A percentile compares a stretch with the other conserved stretches of the same genome.
Conservation (phyloP, 2,888 invertebrate species). For the Crepidodera aurea region DNA sequence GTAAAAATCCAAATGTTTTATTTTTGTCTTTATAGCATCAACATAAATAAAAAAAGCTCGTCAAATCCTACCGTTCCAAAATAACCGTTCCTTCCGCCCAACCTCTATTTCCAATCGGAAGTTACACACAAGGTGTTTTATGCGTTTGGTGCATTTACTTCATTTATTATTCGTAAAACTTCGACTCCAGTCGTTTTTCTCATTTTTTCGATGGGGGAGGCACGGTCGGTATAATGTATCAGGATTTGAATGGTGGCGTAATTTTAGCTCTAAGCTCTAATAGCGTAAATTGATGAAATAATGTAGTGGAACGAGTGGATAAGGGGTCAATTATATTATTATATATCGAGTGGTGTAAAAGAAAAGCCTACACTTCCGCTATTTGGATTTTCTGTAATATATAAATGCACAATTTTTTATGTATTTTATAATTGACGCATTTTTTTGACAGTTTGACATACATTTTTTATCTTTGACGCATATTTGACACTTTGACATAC, state of each 20-base stretch:
- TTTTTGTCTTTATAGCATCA: too few species aligned
- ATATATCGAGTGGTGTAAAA: too few species aligned
- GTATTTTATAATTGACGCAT: too few species aligned
- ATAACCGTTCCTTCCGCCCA: slow-evolving; percentile 1
- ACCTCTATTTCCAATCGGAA: slow-evolving; percentile 30
- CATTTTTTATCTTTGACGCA: too few species aligned
- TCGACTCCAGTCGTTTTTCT: slow-evolving; percentile 24
- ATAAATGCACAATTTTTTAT: too few species aligned
- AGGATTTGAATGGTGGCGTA: slow-evolving; percentile 1
- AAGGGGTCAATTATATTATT: neutral
- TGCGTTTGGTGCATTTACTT: slow-evolving; percentile 40
- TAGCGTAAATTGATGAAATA: slow-evolving; percentile 15
- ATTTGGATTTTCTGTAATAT: too few species aligned
- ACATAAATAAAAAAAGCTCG: too few species aligned
- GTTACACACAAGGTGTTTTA: slow-evolving; percentile 42
- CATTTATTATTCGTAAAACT: slow-evolving; percentile 29
- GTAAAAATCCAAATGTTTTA: too few species aligned
- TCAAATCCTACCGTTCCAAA: too few species aligned
- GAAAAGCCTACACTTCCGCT: too few species aligned
- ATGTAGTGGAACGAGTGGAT: slow-evolving; percentile 15
- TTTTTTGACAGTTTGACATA: too few species aligned
- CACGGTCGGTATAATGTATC: neutral
- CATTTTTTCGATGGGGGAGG: slow-evolving; percentile 3
- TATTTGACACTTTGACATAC: too few species aligned
- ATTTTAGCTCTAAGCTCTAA: slow-evolving; percentile 13